These are phyloP conservation scores for Lacanobia wlatinum DNA, from an alignment of 2,888 invertebrate species.

Conservation along the genomic window DNA sequence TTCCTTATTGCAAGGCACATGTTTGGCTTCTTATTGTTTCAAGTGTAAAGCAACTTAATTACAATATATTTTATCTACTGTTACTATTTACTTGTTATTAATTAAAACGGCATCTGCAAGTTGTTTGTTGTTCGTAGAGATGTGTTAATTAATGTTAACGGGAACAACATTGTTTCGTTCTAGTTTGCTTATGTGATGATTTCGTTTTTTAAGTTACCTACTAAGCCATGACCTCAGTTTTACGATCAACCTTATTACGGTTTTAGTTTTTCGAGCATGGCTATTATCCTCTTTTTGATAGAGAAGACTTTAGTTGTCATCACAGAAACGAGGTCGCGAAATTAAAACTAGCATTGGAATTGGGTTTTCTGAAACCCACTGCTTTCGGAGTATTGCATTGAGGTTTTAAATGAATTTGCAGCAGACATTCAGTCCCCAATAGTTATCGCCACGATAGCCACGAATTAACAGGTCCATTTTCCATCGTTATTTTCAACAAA, in stretches of 20 bases:
- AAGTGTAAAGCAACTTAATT: conserved; percentile 25
- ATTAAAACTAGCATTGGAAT: background rate
- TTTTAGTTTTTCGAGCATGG: background rate
- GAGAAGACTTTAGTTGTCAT: background rate
- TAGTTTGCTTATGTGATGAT: background rate
- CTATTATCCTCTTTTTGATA: background rate
- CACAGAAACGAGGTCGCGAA: background rate
- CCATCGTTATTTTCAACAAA: conserved; percentile 42
- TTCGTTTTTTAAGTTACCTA: background rate
- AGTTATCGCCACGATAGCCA: conserved; percentile 1
- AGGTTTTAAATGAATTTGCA: conserved; percentile 24
- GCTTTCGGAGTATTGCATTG: background rate
- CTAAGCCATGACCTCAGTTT: background rate
- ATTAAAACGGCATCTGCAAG: conserved; percentile 9
- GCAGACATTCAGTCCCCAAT: conserved; percentile 8
- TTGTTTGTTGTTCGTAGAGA: conserved; percentile 21
- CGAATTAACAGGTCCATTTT: conserved; percentile 34
- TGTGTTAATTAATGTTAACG: conserved; percentile 10
- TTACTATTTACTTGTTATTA: conserved; percentile 18
- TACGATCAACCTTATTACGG: background rate
- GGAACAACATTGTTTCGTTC: background rate
- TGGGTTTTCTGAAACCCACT: background rate
- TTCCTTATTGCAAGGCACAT: conserved; percentile 46
- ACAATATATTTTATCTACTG: conserved; percentile 15
- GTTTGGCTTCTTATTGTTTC: conserved; percentile 39